Percentiles rank a stretch among this genome's conserved stretches.
Conservation (phyloP, 2,888 invertebrate genomes). For the Aleiodes testaceus region DNA sequence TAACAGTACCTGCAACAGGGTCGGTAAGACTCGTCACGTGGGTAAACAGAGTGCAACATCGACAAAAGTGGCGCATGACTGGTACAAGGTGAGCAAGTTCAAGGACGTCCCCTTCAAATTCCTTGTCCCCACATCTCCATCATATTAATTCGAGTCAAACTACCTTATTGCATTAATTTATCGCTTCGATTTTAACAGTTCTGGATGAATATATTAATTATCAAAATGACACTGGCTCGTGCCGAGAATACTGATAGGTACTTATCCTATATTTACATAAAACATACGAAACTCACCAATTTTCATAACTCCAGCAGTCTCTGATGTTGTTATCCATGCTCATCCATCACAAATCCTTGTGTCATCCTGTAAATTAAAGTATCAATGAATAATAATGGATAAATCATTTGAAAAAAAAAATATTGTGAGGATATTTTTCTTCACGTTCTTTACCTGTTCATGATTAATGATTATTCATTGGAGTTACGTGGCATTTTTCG, state of each 20-base stretch:
- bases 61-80: constrained; percentile 41
- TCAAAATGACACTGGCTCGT: constrained; percentile 33
- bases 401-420: constrained; percentile 3
- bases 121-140: background rate
- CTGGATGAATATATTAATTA: constrained; percentile 34
- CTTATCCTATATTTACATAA: constrained; percentile 1
- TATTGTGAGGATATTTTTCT: constrained; percentile 2
- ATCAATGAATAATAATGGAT: constrained; percentile 5
- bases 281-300: constrained; percentile 13
- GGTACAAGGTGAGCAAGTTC: constrained; percentile 49
- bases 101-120: constrained; percentile 39
- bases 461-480: background rate
- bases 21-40: constrained; percentile 9
- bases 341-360: background rate
- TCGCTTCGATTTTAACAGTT: constrained; percentile 24
- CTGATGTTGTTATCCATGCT: background rate
- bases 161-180: constrained; percentile 32
- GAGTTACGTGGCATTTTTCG: constrained; percentile 12
- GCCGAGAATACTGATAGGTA: constrained; percentile 36
- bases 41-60: constrained; percentile 33
- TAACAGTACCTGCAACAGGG: constrained; percentile 21
- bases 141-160: background rate
- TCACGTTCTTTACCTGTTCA: background rate
- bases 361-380: constrained; percentile 8
- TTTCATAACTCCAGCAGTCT: background rate